phyloP scores from a whole-genome alignment of 2,888 invertebrate genomes.

The Tachina lurida region DNA sequence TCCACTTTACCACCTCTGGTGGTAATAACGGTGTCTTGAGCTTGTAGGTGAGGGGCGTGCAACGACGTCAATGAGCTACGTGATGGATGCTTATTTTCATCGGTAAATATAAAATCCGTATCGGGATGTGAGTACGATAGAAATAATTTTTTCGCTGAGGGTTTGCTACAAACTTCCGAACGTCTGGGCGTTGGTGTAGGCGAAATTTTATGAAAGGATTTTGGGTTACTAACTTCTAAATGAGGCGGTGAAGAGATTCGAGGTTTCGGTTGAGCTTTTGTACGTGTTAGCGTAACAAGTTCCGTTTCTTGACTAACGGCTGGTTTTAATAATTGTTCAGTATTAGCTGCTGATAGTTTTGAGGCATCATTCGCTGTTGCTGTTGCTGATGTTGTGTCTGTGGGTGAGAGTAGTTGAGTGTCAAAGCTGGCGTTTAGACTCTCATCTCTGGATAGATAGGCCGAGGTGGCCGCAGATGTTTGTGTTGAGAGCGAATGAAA shows the following conservation, averaged over 20 bases:
- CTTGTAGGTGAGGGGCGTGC: constrained; percentile 51
- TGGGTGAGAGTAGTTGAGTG: constrained; percentile 61
- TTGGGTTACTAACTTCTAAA: constrained; percentile 8
- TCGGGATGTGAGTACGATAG: constrained; percentile 79
- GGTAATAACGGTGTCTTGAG: constrained; percentile 72
- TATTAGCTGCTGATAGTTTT: constrained; percentile 51
- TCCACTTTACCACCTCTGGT: constrained; percentile 76
- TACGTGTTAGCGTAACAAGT: constrained; percentile 60
- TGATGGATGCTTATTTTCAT: constrained; percentile 78
- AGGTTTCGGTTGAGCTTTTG: constrained; percentile 60
- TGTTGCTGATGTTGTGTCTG: constrained; percentile 46
- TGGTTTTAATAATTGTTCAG: constrained; percentile 45
- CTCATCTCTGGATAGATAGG: constrained; percentile 74
- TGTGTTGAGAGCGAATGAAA: constrained; percentile 73
- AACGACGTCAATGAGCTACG: constrained; percentile 69
- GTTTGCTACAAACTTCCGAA: constrained; percentile 70
- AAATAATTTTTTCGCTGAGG: constrained; percentile 73
- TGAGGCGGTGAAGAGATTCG: constrained; percentile 59
- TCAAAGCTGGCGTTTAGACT: constrained; percentile 73
- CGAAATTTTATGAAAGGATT: constrained; percentile 19
- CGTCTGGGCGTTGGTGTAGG: constrained; percentile 41
- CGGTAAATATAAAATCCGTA: constrained; percentile 78
- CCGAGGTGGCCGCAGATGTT: constrained; percentile 73
- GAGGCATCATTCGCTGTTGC: constrained; percentile 21
- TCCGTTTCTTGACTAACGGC: constrained; percentile 66